Base-by-base conservation (phyloP, 2,888 invertebrate genomes). In the Leptogaster cylindrica region DNA sequence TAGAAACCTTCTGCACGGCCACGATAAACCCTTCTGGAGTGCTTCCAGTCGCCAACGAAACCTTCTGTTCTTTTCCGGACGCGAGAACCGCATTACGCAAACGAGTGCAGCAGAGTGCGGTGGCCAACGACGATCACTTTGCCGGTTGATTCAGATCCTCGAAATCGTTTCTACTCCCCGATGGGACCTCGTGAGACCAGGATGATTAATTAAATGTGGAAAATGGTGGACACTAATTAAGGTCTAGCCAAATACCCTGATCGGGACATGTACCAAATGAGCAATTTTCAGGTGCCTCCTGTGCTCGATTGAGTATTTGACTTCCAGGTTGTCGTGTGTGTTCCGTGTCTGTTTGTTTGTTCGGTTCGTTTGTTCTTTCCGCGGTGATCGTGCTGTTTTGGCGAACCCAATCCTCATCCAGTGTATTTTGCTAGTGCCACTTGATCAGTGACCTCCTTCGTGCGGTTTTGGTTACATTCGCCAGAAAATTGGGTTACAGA, bases 391-490 rank as follows among this genome's bases (percentile, higher is more conserved):
- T 10, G 41, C 23, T n/a, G n/a, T n/a, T n/a, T n/a, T n/a, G n/a
- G n/a, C n/a, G n/a, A n/a, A n/a, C n/a, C n/a, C n/a, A n/a, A n/a
- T n/a, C n/a, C 39, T 23, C 12, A 14, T 23, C 20, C 18, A 10
- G 20, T 39, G 58, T 39, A 14, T 12, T 25, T 16, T 48, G 48
- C 23, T 16, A 28, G 44, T 61, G 27, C 44, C n/a, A n/a, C 41
- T n/a, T 61, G 28, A 61, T 61, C 44, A 61, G 44, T 61, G 61
- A 61, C 61, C 61, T 39, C 61, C 61, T 61, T 61, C 28, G 44
- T 5, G 12, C 31, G 8, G 14, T 3, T 23, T 27, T 51, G 51
- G n/a, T 25, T 14, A n/a, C 44, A 18, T 41, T 61, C 16, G 27
- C 20, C 27, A 61, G n/a, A 6, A 61, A 61, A 44, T 61, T 61